Evolutionary conservation across 2,888 invertebrate species (phyloP).

Genomic region (Callyntrura guangdongensis): DNA sequence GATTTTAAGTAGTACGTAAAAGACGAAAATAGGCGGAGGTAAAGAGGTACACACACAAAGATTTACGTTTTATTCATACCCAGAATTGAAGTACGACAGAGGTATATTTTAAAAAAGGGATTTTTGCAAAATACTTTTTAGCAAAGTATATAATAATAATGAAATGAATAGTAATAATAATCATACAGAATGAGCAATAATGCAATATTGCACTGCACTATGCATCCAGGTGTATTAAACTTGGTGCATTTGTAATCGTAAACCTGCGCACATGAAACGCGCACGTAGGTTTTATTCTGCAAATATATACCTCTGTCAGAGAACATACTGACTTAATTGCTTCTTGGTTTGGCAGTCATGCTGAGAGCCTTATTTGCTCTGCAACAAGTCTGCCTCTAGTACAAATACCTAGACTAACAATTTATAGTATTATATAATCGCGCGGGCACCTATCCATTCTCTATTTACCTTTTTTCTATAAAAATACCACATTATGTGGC

Average conservation of each 20-base stretch:
- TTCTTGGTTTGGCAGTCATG: conserved; percentile 82
- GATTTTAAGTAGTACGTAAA: conserved; percentile 10
- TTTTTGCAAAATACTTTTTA: conserved; percentile 44
- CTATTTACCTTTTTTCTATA: conserved; percentile 13
- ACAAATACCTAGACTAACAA: background rate
- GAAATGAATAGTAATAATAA: conserved; percentile 45
- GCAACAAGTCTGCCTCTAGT: background rate
- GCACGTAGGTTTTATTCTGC: conserved; percentile 1
- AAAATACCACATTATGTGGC: conserved; percentile 3
- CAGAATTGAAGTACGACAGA: background rate
- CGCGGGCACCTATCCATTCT: background rate
- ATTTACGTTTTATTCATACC: no score
- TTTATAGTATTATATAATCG: background rate
- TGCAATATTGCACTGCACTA: conserved; percentile 37
- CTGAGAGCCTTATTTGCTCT: conserved; percentile 74
- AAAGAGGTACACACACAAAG: background rate
- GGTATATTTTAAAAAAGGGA: conserved; percentile 43
- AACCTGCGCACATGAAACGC: background rate
- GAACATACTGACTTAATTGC: conserved; percentile 69
- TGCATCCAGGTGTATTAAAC: no score
- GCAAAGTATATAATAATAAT: conserved; percentile 23
- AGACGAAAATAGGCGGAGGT: background rate
- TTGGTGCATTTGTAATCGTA: background rate
- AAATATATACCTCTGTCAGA: conserved; percentile 49
- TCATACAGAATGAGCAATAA: conserved; percentile 6